phyloP scores from a whole-genome alignment of 1,140 invertebrate genomes.

The Lepidotrigona ventralis region DNA sequence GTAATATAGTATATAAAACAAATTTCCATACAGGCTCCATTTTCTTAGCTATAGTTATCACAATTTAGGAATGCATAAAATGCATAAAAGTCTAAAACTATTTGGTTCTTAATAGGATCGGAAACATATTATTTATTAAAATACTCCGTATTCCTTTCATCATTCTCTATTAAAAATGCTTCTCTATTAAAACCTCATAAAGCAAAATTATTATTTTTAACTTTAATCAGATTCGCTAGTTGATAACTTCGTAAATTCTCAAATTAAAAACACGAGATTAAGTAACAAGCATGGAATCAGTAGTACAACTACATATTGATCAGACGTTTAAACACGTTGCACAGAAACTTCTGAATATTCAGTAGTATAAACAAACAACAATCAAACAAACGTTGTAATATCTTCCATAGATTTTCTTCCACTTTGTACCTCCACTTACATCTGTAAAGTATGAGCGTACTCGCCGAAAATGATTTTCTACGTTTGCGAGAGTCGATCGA shows the following conservation, averaged over 20 bases:
- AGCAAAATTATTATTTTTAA: too few species aligned
- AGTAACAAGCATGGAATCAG: neutral
- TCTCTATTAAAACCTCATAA: too few species aligned
- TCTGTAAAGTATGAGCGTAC: neutral
- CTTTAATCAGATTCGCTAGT: neutral
- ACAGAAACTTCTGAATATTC: neutral
- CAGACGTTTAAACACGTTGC: neutral
- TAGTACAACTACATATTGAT: neutral
- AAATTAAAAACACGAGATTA: neutral
- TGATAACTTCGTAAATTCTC: neutral
- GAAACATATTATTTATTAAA: too few species aligned
- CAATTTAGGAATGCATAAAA: too few species aligned
- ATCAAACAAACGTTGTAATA: neutral
- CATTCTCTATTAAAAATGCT: too few species aligned
- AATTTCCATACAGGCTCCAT: too few species aligned
- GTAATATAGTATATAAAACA: too few species aligned
- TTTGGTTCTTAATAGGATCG: too few species aligned
- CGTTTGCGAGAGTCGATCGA: neutral
- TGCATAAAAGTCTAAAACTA: too few species aligned
- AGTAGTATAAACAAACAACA: neutral
- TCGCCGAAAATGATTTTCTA: neutral
- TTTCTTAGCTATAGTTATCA: too few species aligned
- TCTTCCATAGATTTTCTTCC: neutral
- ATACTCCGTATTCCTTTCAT: too few species aligned
- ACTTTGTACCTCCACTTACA: neutral